phyloP scores from a whole-genome alignment of 2,113 vertebrate species.

The Periophthalmodon schlosseri region DNA sequence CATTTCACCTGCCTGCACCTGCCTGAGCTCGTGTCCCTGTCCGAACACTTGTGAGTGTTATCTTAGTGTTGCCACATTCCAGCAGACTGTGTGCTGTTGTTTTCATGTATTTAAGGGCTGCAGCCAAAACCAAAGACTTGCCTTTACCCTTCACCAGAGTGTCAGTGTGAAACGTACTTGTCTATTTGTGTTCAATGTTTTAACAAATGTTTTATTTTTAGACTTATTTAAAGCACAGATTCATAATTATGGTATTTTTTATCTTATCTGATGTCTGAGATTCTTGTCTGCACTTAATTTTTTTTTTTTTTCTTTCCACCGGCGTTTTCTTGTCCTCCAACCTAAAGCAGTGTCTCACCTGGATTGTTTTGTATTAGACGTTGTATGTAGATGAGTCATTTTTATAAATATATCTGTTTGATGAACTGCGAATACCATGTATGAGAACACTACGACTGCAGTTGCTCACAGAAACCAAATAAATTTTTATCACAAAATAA shows the following conservation, averaged over 20 bases:
- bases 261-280: constrained; percentile 50
- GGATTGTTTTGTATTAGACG: constrained; percentile 54
- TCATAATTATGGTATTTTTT: constrained; percentile 43
- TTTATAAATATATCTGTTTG: constrained; percentile 71
- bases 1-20: not conserved
- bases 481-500: constrained; percentile 69
- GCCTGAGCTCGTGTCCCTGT: constrained; percentile 10
- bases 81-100: constrained; percentile 41
- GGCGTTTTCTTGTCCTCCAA: constrained; percentile 23
- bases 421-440: constrained; percentile 63
- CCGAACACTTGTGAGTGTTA: constrained; percentile 21
- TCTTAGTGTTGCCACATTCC: constrained; percentile 62
- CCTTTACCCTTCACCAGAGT: constrained; percentile 43
- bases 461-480: constrained; percentile 74
- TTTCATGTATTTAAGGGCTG: constrained; percentile 45
- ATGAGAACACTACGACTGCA: constrained; percentile 73
- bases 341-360: constrained; percentile 49
- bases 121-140: constrained; percentile 5
- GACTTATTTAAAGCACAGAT: constrained; percentile 72
- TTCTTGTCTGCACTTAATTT: constrained; percentile 47
- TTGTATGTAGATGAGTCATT: constrained; percentile 64
- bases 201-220: constrained; percentile 49
- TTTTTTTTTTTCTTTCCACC: constrained; percentile 18
- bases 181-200: constrained; percentile 28
- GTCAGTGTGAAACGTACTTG: constrained; percentile 37